Percentiles rank a stretch among this genome's conserved stretches.
Conservation (phyloP, 2,888 invertebrate species). For the Dendrolimus houi region DNA sequence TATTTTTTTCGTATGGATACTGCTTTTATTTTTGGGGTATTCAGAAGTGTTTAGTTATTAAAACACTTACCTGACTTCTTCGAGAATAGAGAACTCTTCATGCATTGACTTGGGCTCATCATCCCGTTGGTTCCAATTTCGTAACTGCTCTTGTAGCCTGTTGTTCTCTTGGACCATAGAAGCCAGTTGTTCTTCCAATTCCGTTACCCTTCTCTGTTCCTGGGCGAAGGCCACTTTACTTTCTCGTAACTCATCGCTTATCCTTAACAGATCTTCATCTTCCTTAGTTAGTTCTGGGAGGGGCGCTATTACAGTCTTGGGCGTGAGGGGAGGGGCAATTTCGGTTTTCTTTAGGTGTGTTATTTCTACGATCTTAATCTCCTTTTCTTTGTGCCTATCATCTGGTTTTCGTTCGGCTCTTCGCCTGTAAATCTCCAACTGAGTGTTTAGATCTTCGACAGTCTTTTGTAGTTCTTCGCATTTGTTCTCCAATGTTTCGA, state of each 20-base stretch:
- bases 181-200: constrained; percentile 86
- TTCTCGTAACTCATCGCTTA: constrained; percentile 84
- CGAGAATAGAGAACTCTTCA: constrained; percentile 88
- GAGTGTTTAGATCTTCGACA: constrained; percentile 83
- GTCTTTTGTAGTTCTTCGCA: constrained; percentile 89
- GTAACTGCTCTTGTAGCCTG: constrained; percentile 81
- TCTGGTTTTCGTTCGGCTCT: constrained; percentile 73
- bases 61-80: constrained; percentile 84
- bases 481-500: constrained; percentile 87
- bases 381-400: constrained; percentile 64
- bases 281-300: constrained; percentile 70
- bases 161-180: constrained; percentile 83
- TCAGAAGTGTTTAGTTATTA: too few species aligned
- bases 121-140: constrained; percentile 78
- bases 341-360: constrained; percentile 39
- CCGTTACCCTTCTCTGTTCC: constrained; percentile 83
- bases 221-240: constrained; percentile 80
- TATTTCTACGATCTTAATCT: constrained; percentile 31
- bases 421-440: constrained; percentile 77
- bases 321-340: constrained; percentile 21
- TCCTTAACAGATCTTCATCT: constrained; percentile 67
- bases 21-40: too few species aligned
- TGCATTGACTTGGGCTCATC: constrained; percentile 89
- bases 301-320: constrained; percentile 45
- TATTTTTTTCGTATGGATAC: too few species aligned